Percentiles rank a stretch among this genome's conserved stretches.
phyloP scores from a whole-genome alignment of 2,113 vertebrate genomes.

The Pelecanoides urinatrix region DNA sequence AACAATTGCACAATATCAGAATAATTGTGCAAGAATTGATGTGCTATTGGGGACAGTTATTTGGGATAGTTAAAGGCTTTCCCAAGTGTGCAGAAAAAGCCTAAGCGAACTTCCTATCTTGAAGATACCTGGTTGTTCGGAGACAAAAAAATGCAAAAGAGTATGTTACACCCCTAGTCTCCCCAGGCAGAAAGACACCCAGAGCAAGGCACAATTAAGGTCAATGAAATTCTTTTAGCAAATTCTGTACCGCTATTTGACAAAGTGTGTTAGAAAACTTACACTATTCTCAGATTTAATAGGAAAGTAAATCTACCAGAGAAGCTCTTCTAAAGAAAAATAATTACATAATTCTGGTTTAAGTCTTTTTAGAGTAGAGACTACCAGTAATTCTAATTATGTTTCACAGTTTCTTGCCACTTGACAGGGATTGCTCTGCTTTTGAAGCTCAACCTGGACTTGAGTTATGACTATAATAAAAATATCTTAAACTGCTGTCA shows the following conservation, averaged over 20 bases:
- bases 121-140: background rate
- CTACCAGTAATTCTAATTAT: background rate
- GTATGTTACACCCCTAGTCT: background rate
- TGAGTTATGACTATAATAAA: background rate
- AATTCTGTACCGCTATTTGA: background rate
- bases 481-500: background rate
- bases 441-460: background rate
- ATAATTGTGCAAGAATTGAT: background rate
- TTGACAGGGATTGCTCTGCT: background rate
- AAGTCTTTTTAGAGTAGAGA: background rate
- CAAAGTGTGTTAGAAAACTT: background rate
- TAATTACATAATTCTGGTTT: conserved; percentile 15
- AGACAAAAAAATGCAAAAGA: background rate
- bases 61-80: background rate
- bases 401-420: conserved; percentile 9
- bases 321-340: conserved; percentile 9
- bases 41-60: background rate
- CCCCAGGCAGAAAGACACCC: background rate
- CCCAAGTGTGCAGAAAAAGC: background rate
- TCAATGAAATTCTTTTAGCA: background rate
- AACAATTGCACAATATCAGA: background rate
- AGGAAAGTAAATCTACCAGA: background rate
- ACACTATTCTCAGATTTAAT: background rate
- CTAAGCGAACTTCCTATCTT: background rate
- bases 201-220: background rate